phyloP scores from a whole-genome alignment of 2,888 invertebrate genomes.

The Glaucopsyche alexis region DNA sequence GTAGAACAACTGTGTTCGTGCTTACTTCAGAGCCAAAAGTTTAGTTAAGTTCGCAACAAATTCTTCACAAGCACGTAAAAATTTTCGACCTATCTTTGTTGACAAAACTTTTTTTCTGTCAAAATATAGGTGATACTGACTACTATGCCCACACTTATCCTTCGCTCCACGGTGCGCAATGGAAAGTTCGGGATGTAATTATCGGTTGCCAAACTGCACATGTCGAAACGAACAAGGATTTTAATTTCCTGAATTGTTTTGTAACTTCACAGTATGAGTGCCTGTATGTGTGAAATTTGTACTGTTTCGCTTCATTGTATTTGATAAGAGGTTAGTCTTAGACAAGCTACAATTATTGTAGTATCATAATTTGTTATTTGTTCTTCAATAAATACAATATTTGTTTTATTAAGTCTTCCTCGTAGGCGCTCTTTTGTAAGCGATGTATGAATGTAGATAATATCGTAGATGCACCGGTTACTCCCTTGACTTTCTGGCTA shows the following conservation, averaged over 20 bases:
- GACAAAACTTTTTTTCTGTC: not conserved
- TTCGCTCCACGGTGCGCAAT: not conserved
- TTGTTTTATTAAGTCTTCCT: not conserved
- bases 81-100: not conserved
- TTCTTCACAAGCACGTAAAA: not conserved
- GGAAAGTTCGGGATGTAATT: slow-evolving; percentile 21
- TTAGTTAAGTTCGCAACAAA: no score
- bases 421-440: no score
- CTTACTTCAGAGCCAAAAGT: no score
- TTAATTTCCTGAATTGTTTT: slow-evolving; percentile 24
- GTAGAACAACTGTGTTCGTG: no score
- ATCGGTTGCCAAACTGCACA: slow-evolving; percentile 9
- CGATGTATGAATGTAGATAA: no score
- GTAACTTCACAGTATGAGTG: not conserved
- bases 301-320: slow-evolving; percentile 23
- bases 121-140: not conserved
- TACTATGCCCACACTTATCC: not conserved
- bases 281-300: slow-evolving; percentile 1
- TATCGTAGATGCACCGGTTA: no score
- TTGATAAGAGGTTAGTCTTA: slow-evolving; percentile 7
- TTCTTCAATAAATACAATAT: not conserved
- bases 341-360: not conserved
- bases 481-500: no score
- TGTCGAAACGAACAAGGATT: slow-evolving; percentile 26
- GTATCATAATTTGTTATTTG: not conserved